Base-by-base conservation (phyloP, 2,888 invertebrate species). In the Hydrotaea diabolus region DNA sequence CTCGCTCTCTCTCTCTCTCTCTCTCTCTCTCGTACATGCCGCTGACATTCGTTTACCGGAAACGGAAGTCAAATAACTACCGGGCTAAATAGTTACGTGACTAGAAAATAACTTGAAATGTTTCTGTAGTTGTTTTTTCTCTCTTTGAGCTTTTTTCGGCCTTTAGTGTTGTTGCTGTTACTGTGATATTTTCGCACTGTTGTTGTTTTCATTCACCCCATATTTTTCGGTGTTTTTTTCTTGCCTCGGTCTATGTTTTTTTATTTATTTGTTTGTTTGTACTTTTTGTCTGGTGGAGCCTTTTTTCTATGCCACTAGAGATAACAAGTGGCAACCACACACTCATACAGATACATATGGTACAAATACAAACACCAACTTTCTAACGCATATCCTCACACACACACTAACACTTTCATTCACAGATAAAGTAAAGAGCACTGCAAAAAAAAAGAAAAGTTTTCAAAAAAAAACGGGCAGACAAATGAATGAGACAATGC, bases 51-150 rank as follows among this genome's bases (percentile, higher is more conserved):
- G 78, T 82, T 80, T 75, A 85, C 81, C 85, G 87, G 87, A 87
- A 87, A 84, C 87, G 86, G 85, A 86, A 87, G 83, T 85, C 82
- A 85, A 84, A 82, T 83, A 84, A 86, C 83, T 86, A 80, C 86
- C 84, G 82, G 82, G 79, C 84, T 84, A 86, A 86, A 84, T 86
- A 86, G 82, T 84, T 84, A 86, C 86, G 86, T 86, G 86, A 86
- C 86, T 86, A 77, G 84, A 83, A 82, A 86, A 82, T 82, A 77
- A 81, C 82, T 84, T 76, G 80, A 79, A 80, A n/a, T 86, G 74
- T 80, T 77, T 79, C 49, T 81, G 21, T 71, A 62, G 5, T 74
- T 26, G 55, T 46, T 55, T 31, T 55, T 55, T 13, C 49, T 71
- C 23, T 59, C 19, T 11, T 17, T 43, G 17, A 46, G 15, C 59